These are phyloP conservation scores for Cliona cf. orientalis DNA, from an alignment of 37 sponge, comb jelly and placozoan genomes.

Conservation along the genomic window DNA sequence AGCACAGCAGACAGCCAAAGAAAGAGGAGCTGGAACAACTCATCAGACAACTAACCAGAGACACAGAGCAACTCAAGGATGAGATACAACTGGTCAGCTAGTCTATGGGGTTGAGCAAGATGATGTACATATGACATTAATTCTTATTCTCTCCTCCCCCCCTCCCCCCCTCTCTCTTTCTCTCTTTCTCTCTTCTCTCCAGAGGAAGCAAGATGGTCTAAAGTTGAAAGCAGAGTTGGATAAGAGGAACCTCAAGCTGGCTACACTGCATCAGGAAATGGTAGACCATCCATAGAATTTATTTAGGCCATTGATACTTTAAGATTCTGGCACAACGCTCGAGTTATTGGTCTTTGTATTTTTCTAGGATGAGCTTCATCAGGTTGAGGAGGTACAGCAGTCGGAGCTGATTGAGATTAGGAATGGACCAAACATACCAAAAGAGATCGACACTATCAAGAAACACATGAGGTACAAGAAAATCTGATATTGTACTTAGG, in stretches of 20 bases:
- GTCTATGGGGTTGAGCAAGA: too few relatives aligned
- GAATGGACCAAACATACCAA: conserved; percentile 51
- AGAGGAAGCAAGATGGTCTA: conserved; percentile 42
- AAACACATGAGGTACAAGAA: conserved; percentile 32
- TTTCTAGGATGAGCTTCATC: conserved; percentile 2
- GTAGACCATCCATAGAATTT: conserved; percentile 20
- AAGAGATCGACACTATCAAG: conserved; percentile 50
- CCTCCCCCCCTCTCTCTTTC: too few relatives aligned
- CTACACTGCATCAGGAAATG: conserved; percentile 11
- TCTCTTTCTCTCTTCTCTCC: background rate
- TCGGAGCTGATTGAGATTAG: conserved; percentile 33
- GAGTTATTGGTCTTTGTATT: background rate
- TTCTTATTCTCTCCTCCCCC: background rate
- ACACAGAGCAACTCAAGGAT: conserved; percentile 40
- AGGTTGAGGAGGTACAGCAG: conserved; percentile 7
- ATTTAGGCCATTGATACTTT: background rate
- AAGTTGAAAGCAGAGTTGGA: conserved; percentile 35
- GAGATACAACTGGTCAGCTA: conserved; percentile 36
- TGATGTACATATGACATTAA: too few relatives aligned
- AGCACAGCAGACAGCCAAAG: conserved; percentile 60
- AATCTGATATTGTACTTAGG: background rate
- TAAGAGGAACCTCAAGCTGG: conserved; percentile 19
- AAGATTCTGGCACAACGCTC: background rate
- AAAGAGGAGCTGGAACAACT: conserved; percentile 52
- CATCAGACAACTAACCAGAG: conserved; percentile 21